Base-by-base conservation (phyloP, 2,888 invertebrate genomes). In the Diadegma fenestrale region DNA sequence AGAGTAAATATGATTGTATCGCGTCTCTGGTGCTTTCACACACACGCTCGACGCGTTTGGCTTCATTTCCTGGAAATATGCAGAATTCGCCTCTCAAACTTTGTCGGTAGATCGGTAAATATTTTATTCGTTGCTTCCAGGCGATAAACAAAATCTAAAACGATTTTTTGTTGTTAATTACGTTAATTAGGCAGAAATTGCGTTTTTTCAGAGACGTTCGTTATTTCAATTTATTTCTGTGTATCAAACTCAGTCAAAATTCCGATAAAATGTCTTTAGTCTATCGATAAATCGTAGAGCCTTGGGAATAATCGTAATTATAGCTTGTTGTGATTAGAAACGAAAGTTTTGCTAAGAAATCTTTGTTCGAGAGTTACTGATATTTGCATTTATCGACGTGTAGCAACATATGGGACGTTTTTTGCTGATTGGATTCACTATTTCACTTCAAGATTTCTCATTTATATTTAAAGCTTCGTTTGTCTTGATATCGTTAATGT, bases 1-100 rank as follows among this genome's bases (percentile, higher is more conserved):
- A 19, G 45, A 48, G 64, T 63, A 80, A 72, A 72, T 72, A 66
- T 72, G 63, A 63, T 79, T 30, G 22, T 48, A 68, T 45, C 61
- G 30, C 63, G 7, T 19, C 72, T 17, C 73, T 12, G 7, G 22
- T 58, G 12, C 37, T 37, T 33, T 30, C 8, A 37, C 37, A 37
- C 37, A 37, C 37, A 37, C 37, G 37, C 37, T 37, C 10, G 1
- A 37, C 10, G 10, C 37, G 37, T 37, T 10, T 37, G 37, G 37
- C 37, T 37, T 37, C 10, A 10, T 37, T 37, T 37, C 1, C 37
- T 37, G 10, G 8, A 37, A 37, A 37, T 10, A 37, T 7, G 10
- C 8, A 37, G 8, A 37, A 37, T 37, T 37, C 0, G 37, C 37
- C 7, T 37, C 37, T 37, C 37, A 7, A 37, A 8, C 10, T 37